Evolutionary conservation across 2,888 invertebrate genomes (phyloP).

Genomic region (Matsumyia berberina): DNA sequence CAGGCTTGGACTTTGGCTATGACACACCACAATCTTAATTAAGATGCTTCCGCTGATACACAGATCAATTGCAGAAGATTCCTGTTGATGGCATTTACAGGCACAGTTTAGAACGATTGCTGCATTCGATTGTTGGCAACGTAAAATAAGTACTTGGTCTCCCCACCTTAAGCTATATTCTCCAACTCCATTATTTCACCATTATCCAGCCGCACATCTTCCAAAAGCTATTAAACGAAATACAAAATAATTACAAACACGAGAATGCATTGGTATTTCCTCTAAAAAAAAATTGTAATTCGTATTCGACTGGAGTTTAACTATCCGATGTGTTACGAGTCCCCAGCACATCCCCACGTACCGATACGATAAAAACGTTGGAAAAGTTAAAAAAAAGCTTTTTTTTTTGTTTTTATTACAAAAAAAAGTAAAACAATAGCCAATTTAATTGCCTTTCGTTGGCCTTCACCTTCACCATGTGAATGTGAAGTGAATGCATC

Average conservation of each 20-base stretch:
- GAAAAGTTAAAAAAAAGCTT: neutral
- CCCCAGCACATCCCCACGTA: neutral
- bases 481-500: constrained; percentile 35
- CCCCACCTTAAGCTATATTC: too few species aligned
- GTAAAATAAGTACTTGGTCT: too few species aligned
- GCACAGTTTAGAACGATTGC: too few species aligned
- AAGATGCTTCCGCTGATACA: too few species aligned
- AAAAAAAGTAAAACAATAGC: constrained; percentile 52
- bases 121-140: too few species aligned
- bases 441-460: constrained; percentile 70
- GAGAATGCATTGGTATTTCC: neutral
- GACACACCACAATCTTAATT: too few species aligned
- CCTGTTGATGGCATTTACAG: too few species aligned
- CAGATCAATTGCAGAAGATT: too few species aligned
- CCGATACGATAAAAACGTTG: neutral
- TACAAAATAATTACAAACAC: neutral
- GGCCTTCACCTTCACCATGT: constrained; percentile 69
- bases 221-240: neutral
- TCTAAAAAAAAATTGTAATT: neutral
- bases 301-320: neutral
- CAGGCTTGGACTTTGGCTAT: too few species aligned
- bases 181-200: too few species aligned
- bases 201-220: neutral
- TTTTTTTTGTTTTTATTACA: constrained; percentile 22
- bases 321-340: neutral